Evolutionary conservation across 2,797 vertebrate genomes (phyloP), one percentile per base, ranked within the genome.

Genomic region (Meriones psammophilus): DNA sequence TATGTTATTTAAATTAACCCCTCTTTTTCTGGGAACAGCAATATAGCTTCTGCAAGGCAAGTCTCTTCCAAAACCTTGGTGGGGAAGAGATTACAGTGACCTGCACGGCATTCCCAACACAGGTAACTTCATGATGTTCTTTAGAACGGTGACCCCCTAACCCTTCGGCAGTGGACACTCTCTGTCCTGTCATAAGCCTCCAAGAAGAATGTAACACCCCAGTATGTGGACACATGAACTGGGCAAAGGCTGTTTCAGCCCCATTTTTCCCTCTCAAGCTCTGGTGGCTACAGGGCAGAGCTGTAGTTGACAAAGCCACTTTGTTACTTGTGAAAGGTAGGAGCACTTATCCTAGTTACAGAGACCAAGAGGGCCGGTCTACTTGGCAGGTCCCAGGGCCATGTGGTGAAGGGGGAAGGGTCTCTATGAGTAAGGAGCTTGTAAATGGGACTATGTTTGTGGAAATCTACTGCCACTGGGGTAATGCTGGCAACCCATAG

Each of bases 41-140:
- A 94, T 97, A 97, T 50, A 98, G 98, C 24, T 98, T 98, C 97
- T 99, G 99, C 92, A 98, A 64, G 87, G 98, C 97, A 2, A 42
- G 22, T 0, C 3, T 94, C 87, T 14, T 73, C 5, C 89, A 79
- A 60, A 89, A 42, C 0, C 0, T 1, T 80, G 92, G 15, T 10
- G 66, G 78, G 3, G 96, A 98, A 89, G 89, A 97, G 0, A 79
- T 98, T 58, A 0, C 0, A 0, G 98, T 98, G 64, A 14, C 97
- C 62, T 99, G 99, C 93, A 84, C 73, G 0, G 0, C 98, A 88
- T 98, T 98, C 0, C 97, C 94, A n/a, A 77, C 96, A 4, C 97
- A 98, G 98, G 98, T 99, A 98, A 20, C 15, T 18, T 81, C 18
- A 14, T 58, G 22, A 71, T 36, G 13, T 0, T 68, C 26, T 90